These are phyloP conservation scores for Petroica traversi DNA, from an alignment of 2,113 vertebrate species.

Conservation along the genomic window DNA sequence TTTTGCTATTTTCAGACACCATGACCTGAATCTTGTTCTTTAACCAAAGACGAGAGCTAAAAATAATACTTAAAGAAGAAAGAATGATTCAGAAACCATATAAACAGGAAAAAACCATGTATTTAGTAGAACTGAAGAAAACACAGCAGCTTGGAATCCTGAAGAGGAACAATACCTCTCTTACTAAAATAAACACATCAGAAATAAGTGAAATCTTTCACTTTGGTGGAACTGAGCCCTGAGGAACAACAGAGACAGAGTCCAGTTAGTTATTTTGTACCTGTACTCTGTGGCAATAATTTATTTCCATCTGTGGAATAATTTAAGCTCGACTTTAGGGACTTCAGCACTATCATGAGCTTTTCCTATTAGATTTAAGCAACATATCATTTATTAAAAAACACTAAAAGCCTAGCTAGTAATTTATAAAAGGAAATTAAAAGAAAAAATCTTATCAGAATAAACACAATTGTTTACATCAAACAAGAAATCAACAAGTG, in stretches of 20 bases:
- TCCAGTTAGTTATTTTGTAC: background rate
- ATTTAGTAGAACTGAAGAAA: background rate
- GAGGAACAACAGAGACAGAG: background rate
- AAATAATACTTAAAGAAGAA: background rate
- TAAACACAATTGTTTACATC: background rate
- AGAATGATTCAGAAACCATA: background rate
- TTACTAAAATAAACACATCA: background rate
- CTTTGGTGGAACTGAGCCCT: background rate
- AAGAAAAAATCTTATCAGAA: background rate
- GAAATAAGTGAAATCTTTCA: background rate
- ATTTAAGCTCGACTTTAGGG: background rate
- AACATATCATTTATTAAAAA: background rate
- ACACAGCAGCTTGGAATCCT: background rate
- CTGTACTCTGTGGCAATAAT: background rate
- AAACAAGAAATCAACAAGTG: constrained; percentile 41
- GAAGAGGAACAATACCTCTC: background rate
- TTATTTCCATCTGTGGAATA: background rate
- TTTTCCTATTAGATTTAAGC: background rate
- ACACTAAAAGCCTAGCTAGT: background rate
- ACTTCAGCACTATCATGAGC: background rate
- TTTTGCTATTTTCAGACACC: background rate
- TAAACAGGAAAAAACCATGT: background rate
- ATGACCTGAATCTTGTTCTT: background rate
- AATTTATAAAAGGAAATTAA: background rate
- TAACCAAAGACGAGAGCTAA: background rate